Conservation (phyloP, 2,113 vertebrate genomes). For the Chionomys nivalis region DNA sequence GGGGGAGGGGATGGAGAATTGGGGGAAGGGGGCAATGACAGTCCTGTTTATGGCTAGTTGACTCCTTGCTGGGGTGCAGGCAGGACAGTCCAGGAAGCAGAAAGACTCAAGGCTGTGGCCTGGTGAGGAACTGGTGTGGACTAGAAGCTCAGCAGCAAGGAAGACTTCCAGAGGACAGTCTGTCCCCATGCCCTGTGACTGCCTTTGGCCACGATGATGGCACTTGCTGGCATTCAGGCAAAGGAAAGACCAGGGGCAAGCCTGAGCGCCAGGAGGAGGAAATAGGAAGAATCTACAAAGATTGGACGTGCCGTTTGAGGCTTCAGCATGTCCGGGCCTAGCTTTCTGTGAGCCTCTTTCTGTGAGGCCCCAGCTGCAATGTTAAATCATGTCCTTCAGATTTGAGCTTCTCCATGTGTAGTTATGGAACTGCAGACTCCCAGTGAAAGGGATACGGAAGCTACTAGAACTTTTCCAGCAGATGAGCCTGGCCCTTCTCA, state of each 20-base stretch:
- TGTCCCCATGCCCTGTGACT: background rate
- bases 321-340: background rate
- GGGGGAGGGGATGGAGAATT: background rate
- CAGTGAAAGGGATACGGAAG: background rate
- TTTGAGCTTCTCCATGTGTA: background rate
- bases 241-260: background rate
- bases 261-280: too few species aligned
- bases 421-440: background rate
- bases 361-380: background rate
- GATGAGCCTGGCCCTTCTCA: background rate
- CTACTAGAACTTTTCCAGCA: background rate
- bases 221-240: background rate
- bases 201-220: background rate
- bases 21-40: background rate
- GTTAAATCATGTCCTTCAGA: background rate
- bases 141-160: background rate
- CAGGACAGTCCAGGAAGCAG: background rate
- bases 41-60: background rate
- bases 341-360: background rate
- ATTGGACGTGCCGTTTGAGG: rapidly evolving
- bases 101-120: background rate
- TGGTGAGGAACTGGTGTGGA: background rate
- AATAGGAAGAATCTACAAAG: background rate
- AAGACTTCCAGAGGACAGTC: background rate
- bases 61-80: background rate